Percentiles rank a stretch among this genome's conserved stretches.
These are phyloP conservation scores for Sciurus vulgaris DNA, from an alignment of 2,797 vertebrate species.

Conservation along the genomic window DNA sequence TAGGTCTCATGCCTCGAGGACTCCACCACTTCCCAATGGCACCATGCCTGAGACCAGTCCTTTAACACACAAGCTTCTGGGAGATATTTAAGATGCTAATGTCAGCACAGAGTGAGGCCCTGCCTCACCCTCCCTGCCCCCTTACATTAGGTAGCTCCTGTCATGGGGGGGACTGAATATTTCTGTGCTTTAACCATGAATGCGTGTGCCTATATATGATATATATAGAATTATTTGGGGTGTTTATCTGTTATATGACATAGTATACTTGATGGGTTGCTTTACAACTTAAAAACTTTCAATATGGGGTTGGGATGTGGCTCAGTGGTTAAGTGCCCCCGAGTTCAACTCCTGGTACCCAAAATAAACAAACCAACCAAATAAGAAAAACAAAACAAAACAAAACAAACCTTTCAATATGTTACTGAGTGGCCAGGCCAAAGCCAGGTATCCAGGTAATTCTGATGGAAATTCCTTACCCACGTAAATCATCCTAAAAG, in stretches of 20 bases:
- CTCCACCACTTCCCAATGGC: too few species aligned
- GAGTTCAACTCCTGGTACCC: too few species aligned
- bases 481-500: background rate
- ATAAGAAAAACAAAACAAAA: too few species aligned
- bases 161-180: background rate
- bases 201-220: background rate
- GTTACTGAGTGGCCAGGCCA: background rate
- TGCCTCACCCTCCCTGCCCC: background rate
- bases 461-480: background rate
- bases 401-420: background rate
- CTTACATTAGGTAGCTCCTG: background rate
- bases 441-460: background rate
- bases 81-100: too few species aligned
- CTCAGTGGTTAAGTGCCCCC: too few species aligned
- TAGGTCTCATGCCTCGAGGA: too few species aligned
- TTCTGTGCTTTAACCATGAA: slow-evolving; percentile 16
- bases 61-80: too few species aligned
- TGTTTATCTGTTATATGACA: background rate
- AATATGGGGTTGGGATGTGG: background rate
- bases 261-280: background rate
- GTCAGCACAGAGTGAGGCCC: too few species aligned
- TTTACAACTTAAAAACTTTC: slow-evolving; percentile 26
- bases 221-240: background rate
- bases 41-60: too few species aligned
- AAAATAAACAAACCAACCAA: too few species aligned